These are phyloP conservation scores for Zaprionus davidi DNA, from an alignment of 1,140 invertebrate genomes.

Conservation along the genomic window DNA sequence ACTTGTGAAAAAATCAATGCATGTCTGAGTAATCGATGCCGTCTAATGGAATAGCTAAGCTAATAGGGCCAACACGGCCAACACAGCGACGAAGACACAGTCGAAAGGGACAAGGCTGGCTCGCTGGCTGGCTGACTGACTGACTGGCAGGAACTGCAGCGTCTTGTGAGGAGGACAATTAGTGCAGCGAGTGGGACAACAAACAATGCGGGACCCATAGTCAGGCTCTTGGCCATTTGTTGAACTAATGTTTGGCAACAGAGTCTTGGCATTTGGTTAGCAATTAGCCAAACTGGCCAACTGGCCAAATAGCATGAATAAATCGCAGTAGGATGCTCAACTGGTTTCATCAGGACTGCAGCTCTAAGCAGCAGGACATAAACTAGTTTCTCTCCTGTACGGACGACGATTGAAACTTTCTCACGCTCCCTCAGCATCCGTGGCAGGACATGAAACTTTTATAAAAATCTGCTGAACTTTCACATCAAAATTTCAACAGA, in stretches of 20 bases:
- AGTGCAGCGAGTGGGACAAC: slow-evolving; percentile 44
- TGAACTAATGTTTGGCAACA: slow-evolving; percentile 68
- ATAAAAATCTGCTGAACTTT: slow-evolving; percentile 80
- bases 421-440: slow-evolving; percentile 68
- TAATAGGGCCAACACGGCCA: slow-evolving; percentile 55
- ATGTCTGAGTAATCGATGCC: slow-evolving; percentile 81
- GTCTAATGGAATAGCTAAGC: slow-evolving; percentile 81
- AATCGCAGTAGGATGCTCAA: slow-evolving; percentile 55
- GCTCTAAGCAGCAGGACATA: slow-evolving; percentile 52
- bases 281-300: slow-evolving; percentile 57
- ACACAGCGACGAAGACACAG: neutral
- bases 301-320: slow-evolving; percentile 76
- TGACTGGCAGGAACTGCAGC: neutral
- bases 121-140: neutral
- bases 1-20: slow-evolving; percentile 81
- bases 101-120: neutral
- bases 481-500: slow-evolving; percentile 83
- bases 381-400: slow-evolving; percentile 58
- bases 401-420: slow-evolving; percentile 53
- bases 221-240: slow-evolving; percentile 69
- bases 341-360: slow-evolving; percentile 27
- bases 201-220: slow-evolving; percentile 26
- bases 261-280: slow-evolving; percentile 62
- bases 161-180: slow-evolving; percentile 65
- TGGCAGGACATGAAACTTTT: slow-evolving; percentile 79